Conservation (phyloP, 2,113 vertebrate species). For the Eudyptes chrysolophus region DNA sequence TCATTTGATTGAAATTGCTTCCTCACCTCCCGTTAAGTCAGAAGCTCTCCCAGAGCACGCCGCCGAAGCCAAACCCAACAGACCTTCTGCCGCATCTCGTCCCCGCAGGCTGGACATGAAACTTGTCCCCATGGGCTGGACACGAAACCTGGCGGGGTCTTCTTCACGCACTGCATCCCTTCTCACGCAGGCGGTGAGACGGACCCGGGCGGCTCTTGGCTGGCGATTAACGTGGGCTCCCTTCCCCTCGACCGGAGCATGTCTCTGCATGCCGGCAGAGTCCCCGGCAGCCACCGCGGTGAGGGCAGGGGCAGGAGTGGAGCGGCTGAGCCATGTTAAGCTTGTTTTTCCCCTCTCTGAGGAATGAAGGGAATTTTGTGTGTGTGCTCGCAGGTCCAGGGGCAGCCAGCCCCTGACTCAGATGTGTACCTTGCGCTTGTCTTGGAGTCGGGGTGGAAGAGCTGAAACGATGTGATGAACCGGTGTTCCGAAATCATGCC, state of each 20-base stretch:
- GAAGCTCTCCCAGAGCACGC: not conserved
- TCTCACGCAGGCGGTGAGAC: not conserved
- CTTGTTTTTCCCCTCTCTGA: not conserved
- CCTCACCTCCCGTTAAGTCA: not conserved
- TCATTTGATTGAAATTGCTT: conserved; percentile 43
- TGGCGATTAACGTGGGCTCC: not conserved
- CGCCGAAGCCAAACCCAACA: not conserved
- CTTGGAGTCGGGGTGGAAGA: not conserved
- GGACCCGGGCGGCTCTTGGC: not conserved
- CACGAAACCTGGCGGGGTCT: fast-evolving
- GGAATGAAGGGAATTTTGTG: conserved; percentile 52
- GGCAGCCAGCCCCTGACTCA: not conserved
- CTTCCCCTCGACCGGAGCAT: not conserved
- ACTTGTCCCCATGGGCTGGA: not conserved
- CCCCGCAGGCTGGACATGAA: fast-evolving
- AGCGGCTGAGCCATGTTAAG: not conserved
- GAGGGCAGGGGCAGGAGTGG: not conserved
- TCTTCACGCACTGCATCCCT: not conserved
- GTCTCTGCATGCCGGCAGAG: not conserved
- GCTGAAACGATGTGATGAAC: not conserved
- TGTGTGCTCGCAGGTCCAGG: not conserved
- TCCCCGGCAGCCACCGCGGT: not conserved
- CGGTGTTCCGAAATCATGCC: not conserved
- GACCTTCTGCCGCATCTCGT: not conserved
- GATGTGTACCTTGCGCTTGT: not conserved